Evolutionary conservation across 2,113 vertebrate genomes (phyloP), one percentile per base, ranked within the genome.

Genomic region (Empidonax alnorum): DNA sequence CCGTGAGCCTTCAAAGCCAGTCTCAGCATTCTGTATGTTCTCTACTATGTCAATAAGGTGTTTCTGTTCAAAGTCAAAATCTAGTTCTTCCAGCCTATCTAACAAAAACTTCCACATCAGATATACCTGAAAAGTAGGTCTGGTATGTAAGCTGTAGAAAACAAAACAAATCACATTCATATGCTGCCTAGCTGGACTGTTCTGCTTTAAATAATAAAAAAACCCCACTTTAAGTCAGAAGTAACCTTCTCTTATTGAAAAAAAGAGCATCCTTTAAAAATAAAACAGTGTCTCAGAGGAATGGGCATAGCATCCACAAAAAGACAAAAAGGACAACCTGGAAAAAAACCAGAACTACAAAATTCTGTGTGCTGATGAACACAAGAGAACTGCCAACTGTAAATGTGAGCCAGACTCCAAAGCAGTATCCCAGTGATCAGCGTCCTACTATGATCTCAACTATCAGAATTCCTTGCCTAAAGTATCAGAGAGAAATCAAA

Each of bases 171-270:
- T 23, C n/a, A 66, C 18, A 42, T 23, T 50, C 28, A 84, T 31
- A 44, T 31, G 21, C 68, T 84, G 41, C 46, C 59, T 69, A 87
- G 9, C 6, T 58, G 63, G 65, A 87, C 41, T 53, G 37, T 31
- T 89, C 37, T 89, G 44, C 33, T 84, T 75, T 49, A 78, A 92
- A 79, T 2, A 42, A 9, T 44, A 89, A 92, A 73, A 68, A 77
- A 24, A 10, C 39, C 7, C 39, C 7, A 50, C 27, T 62, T 8
- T 46, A 74, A 67, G 18, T 50, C 7, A 33, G 18, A 94, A 84
- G 19, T 66, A 84, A 47, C 3, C 44, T 56, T 46, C 56, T n/a
- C 28, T 65, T 15, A 25, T 2, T 47, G 8, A 25, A 53, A 53
- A 53, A 92, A 17, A 1, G 20, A 41, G 15, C 21, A n/a, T 76